These are phyloP conservation scores for Eucidaris tribuloides DNA, from an alignment of 35 echinoderm and acorn worm genomes.

Conservation along the genomic window DNA sequence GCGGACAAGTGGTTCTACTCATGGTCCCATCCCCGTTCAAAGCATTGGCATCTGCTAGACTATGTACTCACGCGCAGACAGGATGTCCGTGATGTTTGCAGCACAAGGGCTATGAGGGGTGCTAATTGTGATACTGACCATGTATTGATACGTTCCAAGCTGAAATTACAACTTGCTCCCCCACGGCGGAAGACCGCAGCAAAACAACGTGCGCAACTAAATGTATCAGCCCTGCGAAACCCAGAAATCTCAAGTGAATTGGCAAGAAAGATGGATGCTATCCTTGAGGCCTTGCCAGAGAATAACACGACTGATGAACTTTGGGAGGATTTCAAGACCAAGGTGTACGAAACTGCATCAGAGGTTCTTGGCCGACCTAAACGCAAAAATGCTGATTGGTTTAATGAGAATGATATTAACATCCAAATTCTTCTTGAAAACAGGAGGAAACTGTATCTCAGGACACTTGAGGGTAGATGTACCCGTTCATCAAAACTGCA, in stretches of 20 bases:
- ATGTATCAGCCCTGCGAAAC: conserved; percentile 4
- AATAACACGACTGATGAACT: conserved; percentile 34
- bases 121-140: conserved; percentile 48
- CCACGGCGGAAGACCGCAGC: conserved; percentile 17
- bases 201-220: neutral
- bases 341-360: conserved; percentile 33
- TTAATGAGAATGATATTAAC: conserved; percentile 36
- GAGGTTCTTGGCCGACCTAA: conserved; percentile 1
- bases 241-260: neutral
- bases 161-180: neutral
- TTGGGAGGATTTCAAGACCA: conserved; percentile 15
- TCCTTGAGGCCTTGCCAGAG: neutral
- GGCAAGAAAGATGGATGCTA: neutral
- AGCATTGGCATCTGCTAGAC: conserved; percentile 59
- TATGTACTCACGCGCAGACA: conserved; percentile 45
- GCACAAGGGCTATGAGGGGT: conserved; percentile 37
- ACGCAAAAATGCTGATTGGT: conserved; percentile 16
- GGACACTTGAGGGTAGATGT: neutral
- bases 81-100: conserved; percentile 13
- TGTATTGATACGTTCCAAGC: conserved; percentile 16
- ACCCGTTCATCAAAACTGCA: neutral
- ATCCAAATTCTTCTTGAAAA: conserved; percentile 32
- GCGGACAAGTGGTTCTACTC: conserved; percentile 54
- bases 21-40: conserved; percentile 65
- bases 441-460: neutral